Conservation (phyloP, 2,797 vertebrate genomes). For the Dallia pectoralis region DNA sequence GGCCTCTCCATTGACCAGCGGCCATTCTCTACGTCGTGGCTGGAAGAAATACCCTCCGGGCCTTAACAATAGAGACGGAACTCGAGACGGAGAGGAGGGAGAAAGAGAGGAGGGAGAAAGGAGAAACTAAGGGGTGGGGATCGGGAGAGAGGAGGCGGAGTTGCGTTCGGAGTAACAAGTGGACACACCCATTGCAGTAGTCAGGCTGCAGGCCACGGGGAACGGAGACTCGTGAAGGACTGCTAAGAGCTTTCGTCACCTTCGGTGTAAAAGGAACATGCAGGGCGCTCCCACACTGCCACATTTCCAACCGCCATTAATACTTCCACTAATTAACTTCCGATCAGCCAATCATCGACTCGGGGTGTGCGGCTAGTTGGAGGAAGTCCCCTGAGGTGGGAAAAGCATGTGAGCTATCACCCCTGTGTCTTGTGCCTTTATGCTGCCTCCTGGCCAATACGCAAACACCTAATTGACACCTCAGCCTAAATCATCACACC, state of each 20-base stretch:
- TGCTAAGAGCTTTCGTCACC: slow-evolving; percentile 72
- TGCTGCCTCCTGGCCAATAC: slow-evolving; percentile 43
- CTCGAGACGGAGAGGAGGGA: slow-evolving; percentile 52
- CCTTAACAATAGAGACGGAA: slow-evolving; percentile 22
- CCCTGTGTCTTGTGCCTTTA: background rate
- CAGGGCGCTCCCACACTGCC: slow-evolving; percentile 29
- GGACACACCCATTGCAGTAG: slow-evolving; percentile 5
- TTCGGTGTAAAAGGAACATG: slow-evolving; percentile 43
- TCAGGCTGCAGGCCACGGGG: background rate
- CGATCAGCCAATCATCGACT: slow-evolving; percentile 57
- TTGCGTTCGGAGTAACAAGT: background rate
- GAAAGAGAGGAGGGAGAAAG: slow-evolving; percentile 58
- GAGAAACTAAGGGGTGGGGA: background rate
- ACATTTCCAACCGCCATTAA: slow-evolving; percentile 34
- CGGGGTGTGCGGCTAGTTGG: slow-evolving; percentile 1
- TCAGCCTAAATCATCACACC: slow-evolving; percentile 54
- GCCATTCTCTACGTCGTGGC: background rate
- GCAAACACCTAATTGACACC: slow-evolving; percentile 54
- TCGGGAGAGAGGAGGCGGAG: background rate
- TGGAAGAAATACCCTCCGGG: background rate
- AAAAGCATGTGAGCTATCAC: slow-evolving; percentile 33
- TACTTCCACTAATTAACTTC: slow-evolving; percentile 49
- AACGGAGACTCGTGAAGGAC: slow-evolving; percentile 60
- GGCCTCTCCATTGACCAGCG: slow-evolving; percentile 34
- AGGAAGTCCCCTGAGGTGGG: slow-evolving; percentile 60